phyloP scores from a whole-genome alignment of 2,797 vertebrate genomes.

The Mormyrops attenuatus region DNA sequence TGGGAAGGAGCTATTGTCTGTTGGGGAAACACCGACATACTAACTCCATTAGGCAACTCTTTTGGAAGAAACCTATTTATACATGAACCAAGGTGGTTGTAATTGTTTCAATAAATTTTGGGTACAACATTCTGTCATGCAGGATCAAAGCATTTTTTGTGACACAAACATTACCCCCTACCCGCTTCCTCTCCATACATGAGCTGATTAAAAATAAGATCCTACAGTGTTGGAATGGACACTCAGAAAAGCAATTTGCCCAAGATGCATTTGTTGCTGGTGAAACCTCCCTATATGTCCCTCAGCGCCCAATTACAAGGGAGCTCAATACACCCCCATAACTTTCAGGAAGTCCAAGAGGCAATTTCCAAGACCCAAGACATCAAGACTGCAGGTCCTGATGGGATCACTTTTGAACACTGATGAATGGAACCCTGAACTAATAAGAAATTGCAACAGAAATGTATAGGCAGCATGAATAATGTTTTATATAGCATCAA shows the following conservation, averaged over 20 bases:
- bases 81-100: background rate
- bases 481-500: background rate
- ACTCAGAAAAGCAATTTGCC: background rate
- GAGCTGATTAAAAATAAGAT: background rate
- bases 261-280: background rate
- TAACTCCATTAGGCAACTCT: too few relatives aligned
- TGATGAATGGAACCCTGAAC: background rate
- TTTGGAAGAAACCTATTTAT: too few relatives aligned
- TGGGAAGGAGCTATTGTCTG: too few relatives aligned
- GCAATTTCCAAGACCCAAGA: background rate
- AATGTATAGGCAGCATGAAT: background rate
- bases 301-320: background rate
- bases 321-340: background rate
- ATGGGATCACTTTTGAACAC: conserved; percentile 1
- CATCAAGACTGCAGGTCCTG: background rate
- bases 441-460: background rate
- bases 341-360: conserved; percentile 7
- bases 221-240: background rate
- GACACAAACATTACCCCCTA: background rate
- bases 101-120: background rate
- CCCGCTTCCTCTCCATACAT: background rate
- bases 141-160: background rate
- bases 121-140: background rate
- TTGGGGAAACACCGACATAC: too few relatives aligned
- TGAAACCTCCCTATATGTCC: background rate